These are phyloP conservation scores for Dipodomys merriami DNA, from an alignment of 2,113 vertebrate species.

Conservation along the genomic window DNA sequence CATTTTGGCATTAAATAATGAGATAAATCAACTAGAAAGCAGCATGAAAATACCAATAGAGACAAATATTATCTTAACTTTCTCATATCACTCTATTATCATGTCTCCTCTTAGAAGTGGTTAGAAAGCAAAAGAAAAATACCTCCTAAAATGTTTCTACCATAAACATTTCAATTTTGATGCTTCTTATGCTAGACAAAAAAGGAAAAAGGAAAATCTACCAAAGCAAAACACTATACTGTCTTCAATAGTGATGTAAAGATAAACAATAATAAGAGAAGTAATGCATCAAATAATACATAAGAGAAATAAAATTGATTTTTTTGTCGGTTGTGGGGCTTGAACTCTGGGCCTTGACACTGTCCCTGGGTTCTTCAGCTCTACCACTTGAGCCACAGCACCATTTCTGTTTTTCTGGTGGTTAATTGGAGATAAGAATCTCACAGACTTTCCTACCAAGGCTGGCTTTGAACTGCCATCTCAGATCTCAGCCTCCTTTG, in stretches of 20 bases:
- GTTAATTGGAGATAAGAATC: too few relatives aligned
- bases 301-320: conserved; percentile 75
- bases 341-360: too few relatives aligned
- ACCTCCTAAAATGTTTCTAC: conserved; percentile 56
- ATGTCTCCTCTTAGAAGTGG: conserved; percentile 54
- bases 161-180: conserved; percentile 77
- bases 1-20: conserved; percentile 79
- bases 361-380: too few relatives aligned
- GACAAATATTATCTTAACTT: conserved; percentile 77
- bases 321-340: too few relatives aligned
- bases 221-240: conserved; percentile 59
- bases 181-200: conserved; percentile 45
- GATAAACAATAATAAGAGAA: conserved; percentile 69
- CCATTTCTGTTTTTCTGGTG: too few relatives aligned
- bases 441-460: too few relatives aligned
- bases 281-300: conserved; percentile 31
- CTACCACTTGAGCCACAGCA: too few relatives aligned
- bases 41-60: conserved; percentile 78
- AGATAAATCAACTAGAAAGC: conserved; percentile 80
- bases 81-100: conserved; percentile 65
- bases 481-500: too few relatives aligned
- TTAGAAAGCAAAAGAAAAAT: conserved; percentile 60
- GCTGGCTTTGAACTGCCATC: too few relatives aligned
- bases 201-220: conserved; percentile 28
- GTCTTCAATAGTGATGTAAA: conserved; percentile 30